These are phyloP conservation scores for Trypoxylon attenuatum DNA, from an alignment of 2,888 invertebrate genomes.

Conservation along the genomic window DNA sequence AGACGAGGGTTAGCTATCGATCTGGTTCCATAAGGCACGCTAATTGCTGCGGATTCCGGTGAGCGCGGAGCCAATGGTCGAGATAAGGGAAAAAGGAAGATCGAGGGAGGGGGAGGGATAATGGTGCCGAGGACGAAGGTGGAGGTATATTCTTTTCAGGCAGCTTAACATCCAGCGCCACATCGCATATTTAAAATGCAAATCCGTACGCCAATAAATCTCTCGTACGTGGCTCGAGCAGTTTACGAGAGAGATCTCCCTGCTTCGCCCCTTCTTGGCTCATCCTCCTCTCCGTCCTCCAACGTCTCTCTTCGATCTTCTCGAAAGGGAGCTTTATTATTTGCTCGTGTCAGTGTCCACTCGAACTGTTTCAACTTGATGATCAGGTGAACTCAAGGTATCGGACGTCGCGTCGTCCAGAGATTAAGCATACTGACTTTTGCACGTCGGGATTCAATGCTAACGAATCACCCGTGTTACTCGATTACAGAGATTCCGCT, in stretches of 20 bases:
- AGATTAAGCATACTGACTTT: no score
- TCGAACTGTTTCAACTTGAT: neutral
- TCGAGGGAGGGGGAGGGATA: slow-evolving; percentile 22
- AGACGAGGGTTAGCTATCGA: neutral
- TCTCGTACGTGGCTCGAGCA: slow-evolving; percentile 54
- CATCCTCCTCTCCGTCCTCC: slow-evolving; percentile 19
- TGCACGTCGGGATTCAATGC: no score
- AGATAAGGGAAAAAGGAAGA: slow-evolving; percentile 13
- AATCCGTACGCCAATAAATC: slow-evolving; percentile 67
- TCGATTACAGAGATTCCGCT: no score
- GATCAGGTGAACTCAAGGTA: neutral
- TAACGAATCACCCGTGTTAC: no score
- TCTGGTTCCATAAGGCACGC: neutral
- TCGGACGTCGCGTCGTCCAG: neutral
- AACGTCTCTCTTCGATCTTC: slow-evolving; percentile 5
- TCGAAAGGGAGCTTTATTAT: neutral
- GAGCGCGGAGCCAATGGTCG: neutral
- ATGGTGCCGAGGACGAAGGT: slow-evolving; percentile 25
- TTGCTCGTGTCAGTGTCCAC: neutral
- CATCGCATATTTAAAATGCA: slow-evolving; percentile 67
- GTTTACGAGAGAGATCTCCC: slow-evolving; percentile 24
- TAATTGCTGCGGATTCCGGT: no score
- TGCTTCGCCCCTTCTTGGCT: slow-evolving; percentile 9
- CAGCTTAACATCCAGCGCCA: slow-evolving; percentile 49
- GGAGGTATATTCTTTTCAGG: slow-evolving; percentile 44